These are phyloP conservation scores for Psococerastis gibbosa DNA, from an alignment of 2,888 invertebrate genomes.

Conservation along the genomic window DNA sequence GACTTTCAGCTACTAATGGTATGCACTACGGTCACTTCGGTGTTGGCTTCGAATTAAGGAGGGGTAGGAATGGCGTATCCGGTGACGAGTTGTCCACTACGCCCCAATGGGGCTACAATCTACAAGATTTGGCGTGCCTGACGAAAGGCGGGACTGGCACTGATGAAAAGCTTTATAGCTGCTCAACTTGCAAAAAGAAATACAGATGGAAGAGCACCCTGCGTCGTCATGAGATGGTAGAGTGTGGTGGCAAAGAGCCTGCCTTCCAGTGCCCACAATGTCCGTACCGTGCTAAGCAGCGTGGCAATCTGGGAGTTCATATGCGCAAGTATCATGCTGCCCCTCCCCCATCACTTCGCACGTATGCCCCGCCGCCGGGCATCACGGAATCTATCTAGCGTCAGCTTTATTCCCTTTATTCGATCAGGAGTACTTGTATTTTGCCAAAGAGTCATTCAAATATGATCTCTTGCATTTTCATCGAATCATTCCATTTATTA, in stretches of 20 bases:
- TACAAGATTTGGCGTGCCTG: not conserved
- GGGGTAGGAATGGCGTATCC: not conserved
- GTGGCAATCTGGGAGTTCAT: conserved; percentile 65
- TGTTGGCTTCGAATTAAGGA: not conserved
- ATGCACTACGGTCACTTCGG: not conserved
- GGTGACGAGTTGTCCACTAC: too few relatives aligned
- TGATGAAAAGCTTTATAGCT: conserved; percentile 45
- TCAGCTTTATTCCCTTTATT: too few relatives aligned
- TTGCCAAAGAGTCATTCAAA: too few relatives aligned
- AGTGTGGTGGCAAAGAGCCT: conserved; percentile 63
- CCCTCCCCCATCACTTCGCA: not conserved
- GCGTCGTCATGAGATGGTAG: conserved; percentile 63
- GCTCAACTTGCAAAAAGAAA: conserved; percentile 66
- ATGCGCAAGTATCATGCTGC: conserved; percentile 51
- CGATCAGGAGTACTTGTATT: too few relatives aligned
- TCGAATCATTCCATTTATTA: too few relatives aligned
- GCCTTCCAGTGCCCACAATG: conserved; percentile 65
- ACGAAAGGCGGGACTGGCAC: conserved; percentile 21
- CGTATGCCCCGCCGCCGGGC: not conserved
- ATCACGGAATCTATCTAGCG: too few relatives aligned
- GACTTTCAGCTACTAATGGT: not conserved
- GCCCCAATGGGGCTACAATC: not conserved
- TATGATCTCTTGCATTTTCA: too few relatives aligned
- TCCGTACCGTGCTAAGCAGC: conserved; percentile 57
- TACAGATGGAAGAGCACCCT: conserved; percentile 76